phyloP scores from a whole-genome alignment of 2,888 invertebrate genomes.

The Cryptosula pallasiana region DNA sequence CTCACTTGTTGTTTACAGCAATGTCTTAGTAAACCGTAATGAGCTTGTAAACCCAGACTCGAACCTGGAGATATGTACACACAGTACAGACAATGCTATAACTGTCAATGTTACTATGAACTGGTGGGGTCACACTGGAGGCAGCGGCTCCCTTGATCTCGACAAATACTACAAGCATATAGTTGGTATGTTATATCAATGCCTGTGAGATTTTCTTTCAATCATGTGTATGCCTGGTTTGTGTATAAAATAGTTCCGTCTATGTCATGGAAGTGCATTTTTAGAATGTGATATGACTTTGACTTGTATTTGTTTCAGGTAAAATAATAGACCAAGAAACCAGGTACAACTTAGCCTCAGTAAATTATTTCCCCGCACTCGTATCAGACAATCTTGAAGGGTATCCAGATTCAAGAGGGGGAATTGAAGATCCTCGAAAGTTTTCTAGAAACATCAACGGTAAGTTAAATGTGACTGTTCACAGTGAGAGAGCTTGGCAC shows the following conservation, averaged over 20 bases:
- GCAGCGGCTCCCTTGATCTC: slow-evolving; percentile 8
- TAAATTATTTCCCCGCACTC: slow-evolving; percentile 83
- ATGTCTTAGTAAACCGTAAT: slow-evolving; percentile 81
- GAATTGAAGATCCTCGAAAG: slow-evolving; percentile 45
- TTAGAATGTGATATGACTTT: too few species aligned
- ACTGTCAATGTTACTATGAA: slow-evolving; percentile 88
- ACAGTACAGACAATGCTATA: slow-evolving; percentile 87
- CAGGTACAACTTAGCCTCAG: slow-evolving; percentile 82
- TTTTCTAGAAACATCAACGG: slow-evolving; percentile 35
- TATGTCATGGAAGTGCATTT: too few species aligned
- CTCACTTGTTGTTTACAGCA: too few species aligned
- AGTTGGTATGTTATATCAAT: slow-evolving; percentile 14
- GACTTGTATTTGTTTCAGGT: background rate
- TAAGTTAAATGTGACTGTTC: too few species aligned
- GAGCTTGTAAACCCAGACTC: slow-evolving; percentile 85
- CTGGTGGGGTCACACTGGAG: slow-evolving; percentile 68
- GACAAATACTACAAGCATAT: background rate
- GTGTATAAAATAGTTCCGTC: too few species aligned
- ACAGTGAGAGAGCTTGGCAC: too few species aligned
- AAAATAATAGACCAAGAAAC: slow-evolving; percentile 47
- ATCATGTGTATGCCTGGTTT: too few species aligned
- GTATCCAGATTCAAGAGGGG: background rate
- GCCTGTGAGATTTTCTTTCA: too few species aligned
- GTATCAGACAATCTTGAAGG: slow-evolving; percentile 71
- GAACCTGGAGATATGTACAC: slow-evolving; percentile 89